Evolutionary conservation across 2,113 vertebrate species (phyloP), one percentile per base, ranked within the genome.

Genomic region (Dicentrarchus labrax): DNA sequence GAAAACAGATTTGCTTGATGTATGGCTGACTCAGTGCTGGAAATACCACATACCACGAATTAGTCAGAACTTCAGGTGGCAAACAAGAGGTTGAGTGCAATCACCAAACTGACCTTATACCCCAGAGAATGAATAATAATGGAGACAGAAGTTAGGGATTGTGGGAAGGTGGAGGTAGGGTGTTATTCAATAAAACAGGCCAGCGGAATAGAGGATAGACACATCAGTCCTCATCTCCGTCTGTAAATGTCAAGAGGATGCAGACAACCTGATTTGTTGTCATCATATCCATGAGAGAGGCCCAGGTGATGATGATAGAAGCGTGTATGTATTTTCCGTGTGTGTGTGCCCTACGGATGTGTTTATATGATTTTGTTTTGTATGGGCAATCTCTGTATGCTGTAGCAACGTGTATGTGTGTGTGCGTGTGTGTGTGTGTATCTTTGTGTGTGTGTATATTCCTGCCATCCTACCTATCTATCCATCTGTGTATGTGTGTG

Each of bases 31-130:
- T 76, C 64, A 50, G 71, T 53, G 5, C 88, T 71, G 76, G 65
- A 85, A 85, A 89, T 67, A 85, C 73, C 88, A 88, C 68, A 60
- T 2, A 22, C 19, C n/a, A 22, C 90, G 97, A 96, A 96, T 99
- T 72, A 82, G 68, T 86, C 53, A 72, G 62, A 77, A 86, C 86
- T 70, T 74, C 8, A 76, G 73, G 56, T 83, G 89, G 60, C 83
- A 78, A 84, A 87, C 62, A 53, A 68, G 13, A 64, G 43, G 45
- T 67, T 0, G 62, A 56, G 65, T 89, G 74, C 56, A 86, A 91
- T 84, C 76, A 72, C 71, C 86, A 83, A 50, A 68, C 67, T 93
- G 93, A 94, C 93, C 90, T 93, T 94, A 80, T 90, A 81, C 24
- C 76, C 47, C 24, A 15, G 41, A 78, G 65, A 85, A 90, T 93